Evolutionary conservation across 2,888 invertebrate species (phyloP).

Genomic region (Morpho helenor): DNA sequence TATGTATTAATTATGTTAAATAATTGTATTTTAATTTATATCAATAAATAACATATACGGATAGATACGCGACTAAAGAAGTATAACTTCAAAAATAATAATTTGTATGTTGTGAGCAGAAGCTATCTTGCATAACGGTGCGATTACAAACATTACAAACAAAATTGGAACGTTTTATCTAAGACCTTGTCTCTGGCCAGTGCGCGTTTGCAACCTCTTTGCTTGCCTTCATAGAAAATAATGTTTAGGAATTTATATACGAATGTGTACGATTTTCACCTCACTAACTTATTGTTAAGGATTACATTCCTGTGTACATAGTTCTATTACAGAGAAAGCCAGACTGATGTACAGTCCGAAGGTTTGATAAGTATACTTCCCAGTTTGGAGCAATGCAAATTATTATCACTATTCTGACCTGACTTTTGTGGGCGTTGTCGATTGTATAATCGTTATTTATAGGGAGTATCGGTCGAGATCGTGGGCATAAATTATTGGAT

Average conservation of each 20-base stretch:
- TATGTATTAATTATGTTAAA: no score
- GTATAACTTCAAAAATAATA: neutral
- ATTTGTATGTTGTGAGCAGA: constrained; percentile 31
- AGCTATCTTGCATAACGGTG: constrained; percentile 36
- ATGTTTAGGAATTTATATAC: constrained; percentile 20
- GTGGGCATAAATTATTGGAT: constrained; percentile 26
- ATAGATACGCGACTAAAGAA: no score
- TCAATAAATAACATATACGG: no score
- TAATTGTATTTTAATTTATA: no score
- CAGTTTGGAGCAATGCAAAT: constrained; percentile 61
- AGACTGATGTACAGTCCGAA: constrained; percentile 50
- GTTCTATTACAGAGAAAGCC: constrained; percentile 49
- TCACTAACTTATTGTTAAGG: constrained; percentile 16
- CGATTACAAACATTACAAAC: constrained; percentile 29
- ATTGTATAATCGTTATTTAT: constrained; percentile 58
- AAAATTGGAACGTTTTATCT: constrained; percentile 38
- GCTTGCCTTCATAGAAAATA: constrained; percentile 23
- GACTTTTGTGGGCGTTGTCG: constrained; percentile 48
- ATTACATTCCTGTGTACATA: constrained; percentile 16
- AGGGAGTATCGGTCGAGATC: constrained; percentile 31
- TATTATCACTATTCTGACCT: constrained; percentile 62
- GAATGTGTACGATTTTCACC: constrained; percentile 13
- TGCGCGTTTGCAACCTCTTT: constrained; percentile 31
- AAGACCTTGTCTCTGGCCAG: constrained; percentile 35
- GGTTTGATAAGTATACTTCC: constrained; percentile 66